Evolutionary conservation across 2,888 invertebrate genomes (phyloP).

Genomic region (Leptarthrus brevirostris): DNA sequence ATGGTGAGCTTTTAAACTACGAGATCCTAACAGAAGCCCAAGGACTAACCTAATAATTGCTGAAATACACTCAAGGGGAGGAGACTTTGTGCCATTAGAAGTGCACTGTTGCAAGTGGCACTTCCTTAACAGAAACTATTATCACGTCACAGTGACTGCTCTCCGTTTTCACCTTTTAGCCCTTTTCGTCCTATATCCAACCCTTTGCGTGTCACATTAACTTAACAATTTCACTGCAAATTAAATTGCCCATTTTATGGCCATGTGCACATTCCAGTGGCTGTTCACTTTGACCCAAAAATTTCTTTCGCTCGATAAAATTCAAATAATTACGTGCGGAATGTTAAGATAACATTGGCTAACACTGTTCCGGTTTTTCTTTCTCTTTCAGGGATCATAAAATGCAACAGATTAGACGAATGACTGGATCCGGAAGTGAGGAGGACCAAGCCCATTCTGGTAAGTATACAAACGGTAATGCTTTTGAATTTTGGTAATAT

Average conservation of each 20-base stretch:
- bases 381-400: conserved; percentile 80
- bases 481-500: conserved; percentile 13
- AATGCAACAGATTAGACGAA: conserved; percentile 79
- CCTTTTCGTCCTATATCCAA: not conserved
- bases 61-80: not conserved
- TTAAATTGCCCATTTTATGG: conserved; percentile 41
- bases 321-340: conserved; percentile 31
- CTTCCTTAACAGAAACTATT: not conserved
- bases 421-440: conserved; percentile 77
- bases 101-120: not conserved
- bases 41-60: not conserved
- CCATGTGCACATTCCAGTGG: conserved; percentile 24
- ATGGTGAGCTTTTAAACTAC: not conserved
- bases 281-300: conserved; percentile 10
- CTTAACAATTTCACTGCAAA: conserved; percentile 39
- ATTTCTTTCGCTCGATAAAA: conserved; percentile 40
- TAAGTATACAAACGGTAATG: conserved; percentile 62
- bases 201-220: conserved; percentile 25
- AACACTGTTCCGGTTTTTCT: not conserved
- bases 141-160: conserved; percentile 1
- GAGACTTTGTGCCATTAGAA: too few species aligned
- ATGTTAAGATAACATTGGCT: conserved; percentile 54
- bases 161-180: not conserved
- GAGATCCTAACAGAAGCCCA: not conserved
- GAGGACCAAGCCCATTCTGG: conserved; percentile 83